phyloP scores from a whole-genome alignment of 2,888 invertebrate species.

The Aspidiotus destructor region DNA sequence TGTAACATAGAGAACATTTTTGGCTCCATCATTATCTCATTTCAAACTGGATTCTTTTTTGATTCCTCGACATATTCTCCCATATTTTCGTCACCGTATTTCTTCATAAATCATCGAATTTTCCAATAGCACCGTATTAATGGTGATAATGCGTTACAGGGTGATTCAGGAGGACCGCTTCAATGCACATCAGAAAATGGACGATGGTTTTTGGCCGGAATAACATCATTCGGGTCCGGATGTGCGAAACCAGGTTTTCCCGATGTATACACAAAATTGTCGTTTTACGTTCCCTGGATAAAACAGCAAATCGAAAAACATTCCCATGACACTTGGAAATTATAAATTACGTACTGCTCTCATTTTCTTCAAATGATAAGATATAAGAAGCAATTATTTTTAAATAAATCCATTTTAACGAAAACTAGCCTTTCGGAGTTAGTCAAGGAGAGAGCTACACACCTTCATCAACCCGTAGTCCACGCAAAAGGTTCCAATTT shows the following conservation, averaged over 20 bases:
- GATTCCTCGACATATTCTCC: too few relatives aligned
- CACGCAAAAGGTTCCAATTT: constrained; percentile 76
- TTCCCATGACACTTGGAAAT: constrained; percentile 1
- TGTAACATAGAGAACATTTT: not conserved
- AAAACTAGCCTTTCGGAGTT: too few relatives aligned
- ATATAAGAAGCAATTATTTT: too few relatives aligned
- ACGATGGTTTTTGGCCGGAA: constrained; percentile 77
- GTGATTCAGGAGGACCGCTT: constrained; percentile 82
- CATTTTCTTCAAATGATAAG: too few relatives aligned
- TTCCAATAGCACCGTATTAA: not conserved
- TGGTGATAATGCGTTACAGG: constrained; percentile 47
- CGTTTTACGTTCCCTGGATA: constrained; percentile 79
- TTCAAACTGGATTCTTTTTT: too few relatives aligned
- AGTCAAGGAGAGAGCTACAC: too few relatives aligned
- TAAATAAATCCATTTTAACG: too few relatives aligned
- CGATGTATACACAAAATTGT: constrained; percentile 76
- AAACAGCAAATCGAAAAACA: constrained; percentile 38
- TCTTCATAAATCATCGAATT: not conserved
- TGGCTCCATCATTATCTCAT: not conserved
- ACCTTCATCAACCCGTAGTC: constrained; percentile 15
- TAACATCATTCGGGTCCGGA: constrained; percentile 86
- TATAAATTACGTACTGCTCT: constrained; percentile 11
- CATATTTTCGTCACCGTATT: too few relatives aligned
- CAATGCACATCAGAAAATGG: constrained; percentile 71
- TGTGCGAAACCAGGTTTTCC: constrained; percentile 81